Conservation (phyloP, 2,113 vertebrate species). For the Callaeas wilsoni region DNA sequence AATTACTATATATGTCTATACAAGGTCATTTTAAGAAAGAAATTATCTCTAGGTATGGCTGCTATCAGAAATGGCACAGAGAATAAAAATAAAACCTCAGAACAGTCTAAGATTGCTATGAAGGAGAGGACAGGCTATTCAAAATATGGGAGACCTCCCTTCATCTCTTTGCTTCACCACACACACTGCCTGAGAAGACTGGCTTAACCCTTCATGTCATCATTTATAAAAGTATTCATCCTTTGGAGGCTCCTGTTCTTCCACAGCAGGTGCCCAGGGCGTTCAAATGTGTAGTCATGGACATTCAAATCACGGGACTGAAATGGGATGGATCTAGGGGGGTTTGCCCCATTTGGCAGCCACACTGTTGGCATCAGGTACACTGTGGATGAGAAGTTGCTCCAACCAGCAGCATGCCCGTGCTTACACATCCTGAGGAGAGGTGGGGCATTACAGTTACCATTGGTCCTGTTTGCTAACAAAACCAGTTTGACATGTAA, state of each 20-base stretch:
- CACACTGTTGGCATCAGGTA: not conserved
- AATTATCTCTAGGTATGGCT: not conserved
- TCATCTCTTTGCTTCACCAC: not conserved
- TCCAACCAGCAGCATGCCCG: not conserved
- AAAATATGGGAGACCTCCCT: not conserved
- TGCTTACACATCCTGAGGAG: not conserved
- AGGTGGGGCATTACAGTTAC: not conserved
- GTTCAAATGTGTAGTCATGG: not conserved
- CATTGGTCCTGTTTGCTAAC: not conserved
- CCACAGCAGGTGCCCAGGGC: not conserved
- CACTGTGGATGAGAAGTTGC: not conserved
- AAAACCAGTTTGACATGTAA: not conserved
- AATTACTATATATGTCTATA: not conserved
- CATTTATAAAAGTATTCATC: not conserved
- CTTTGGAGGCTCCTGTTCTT: not conserved
- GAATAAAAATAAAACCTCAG: not conserved
- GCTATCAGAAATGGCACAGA: not conserved
- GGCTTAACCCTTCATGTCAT: not conserved
- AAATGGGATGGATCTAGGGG: not conserved
- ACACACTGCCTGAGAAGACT: not conserved
- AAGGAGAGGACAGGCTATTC: not conserved
- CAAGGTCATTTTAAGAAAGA: not conserved
- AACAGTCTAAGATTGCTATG: fast-evolving
- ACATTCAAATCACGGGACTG: not conserved
- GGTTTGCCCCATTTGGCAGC: not conserved